Evolutionary conservation across 2,888 invertebrate genomes (phyloP).

Genomic region (Cataglyphis altisquamis): DNA sequence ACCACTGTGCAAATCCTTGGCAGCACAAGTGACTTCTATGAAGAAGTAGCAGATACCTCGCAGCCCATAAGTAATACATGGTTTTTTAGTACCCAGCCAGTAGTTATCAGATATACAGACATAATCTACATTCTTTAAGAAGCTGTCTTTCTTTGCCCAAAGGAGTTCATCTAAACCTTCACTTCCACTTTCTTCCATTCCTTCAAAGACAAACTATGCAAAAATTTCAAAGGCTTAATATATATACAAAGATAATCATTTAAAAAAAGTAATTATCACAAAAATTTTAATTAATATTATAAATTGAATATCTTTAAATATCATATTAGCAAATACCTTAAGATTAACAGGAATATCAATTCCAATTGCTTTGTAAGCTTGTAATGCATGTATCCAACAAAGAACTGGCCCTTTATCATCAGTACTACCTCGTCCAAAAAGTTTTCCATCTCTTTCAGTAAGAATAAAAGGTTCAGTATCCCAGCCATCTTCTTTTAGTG

Average conservation of each 20-base stretch:
- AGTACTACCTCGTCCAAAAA: constrained; percentile 96
- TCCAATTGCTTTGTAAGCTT: constrained; percentile 93
- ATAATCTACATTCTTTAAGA: constrained; percentile 94
- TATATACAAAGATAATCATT: constrained; percentile 24
- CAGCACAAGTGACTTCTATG: constrained; percentile 95
- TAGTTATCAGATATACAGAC: constrained; percentile 99
- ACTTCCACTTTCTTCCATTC: constrained; percentile 99
- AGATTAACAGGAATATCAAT: constrained; percentile 91
- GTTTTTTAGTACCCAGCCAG: constrained; percentile 98
- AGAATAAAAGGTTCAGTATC: constrained; percentile 97
- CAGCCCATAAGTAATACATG: constrained; percentile 98
- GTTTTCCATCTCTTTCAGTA: constrained; percentile 94
- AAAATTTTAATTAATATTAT: neutral
- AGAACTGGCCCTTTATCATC: constrained; percentile 98
- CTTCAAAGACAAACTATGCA: constrained; percentile 95
- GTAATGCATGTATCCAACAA: constrained; percentile 97
- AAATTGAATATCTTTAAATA: neutral
- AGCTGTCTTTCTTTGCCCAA: constrained; percentile 90
- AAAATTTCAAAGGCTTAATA: constrained; percentile 23
- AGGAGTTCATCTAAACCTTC: constrained; percentile 97
- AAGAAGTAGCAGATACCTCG: constrained; percentile 97
- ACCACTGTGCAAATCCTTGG: constrained; percentile 98
- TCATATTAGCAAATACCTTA: constrained; percentile 85
- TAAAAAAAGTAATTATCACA: neutral
- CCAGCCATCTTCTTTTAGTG: constrained; percentile 97